A percentile compares a stretch with the other conserved stretches of the same genome.
Evolutionary conservation across 2,888 invertebrate species (phyloP).

Genomic region (Hyposoter dolosus): DNA sequence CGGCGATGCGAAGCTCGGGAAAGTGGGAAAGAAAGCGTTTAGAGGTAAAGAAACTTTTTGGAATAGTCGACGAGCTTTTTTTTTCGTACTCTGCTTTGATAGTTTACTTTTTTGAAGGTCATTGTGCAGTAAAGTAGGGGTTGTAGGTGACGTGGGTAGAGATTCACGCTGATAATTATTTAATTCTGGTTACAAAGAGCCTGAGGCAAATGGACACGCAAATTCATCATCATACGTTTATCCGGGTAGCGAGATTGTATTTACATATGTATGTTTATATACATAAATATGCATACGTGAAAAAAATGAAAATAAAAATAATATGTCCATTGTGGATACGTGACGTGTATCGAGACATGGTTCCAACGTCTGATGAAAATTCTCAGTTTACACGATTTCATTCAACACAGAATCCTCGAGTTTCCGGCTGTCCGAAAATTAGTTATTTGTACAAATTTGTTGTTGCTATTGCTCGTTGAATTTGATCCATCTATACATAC

Average conservation of each 20-base stretch:
- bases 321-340: constrained; percentile 20
- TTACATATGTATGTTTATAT: constrained; percentile 37
- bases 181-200: constrained; percentile 35
- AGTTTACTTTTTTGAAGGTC: constrained; percentile 51
- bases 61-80: constrained; percentile 50
- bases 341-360: constrained; percentile 43
- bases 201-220: constrained; percentile 10
- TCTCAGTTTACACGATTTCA: constrained; percentile 34
- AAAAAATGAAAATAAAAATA: constrained; percentile 44
- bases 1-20: constrained; percentile 18
- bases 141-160: constrained; percentile 48
- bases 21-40: not conserved
- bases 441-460: constrained; percentile 51
- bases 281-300: constrained; percentile 29
- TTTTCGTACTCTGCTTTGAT: constrained; percentile 64
- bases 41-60: constrained; percentile 35
- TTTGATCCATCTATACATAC: constrained; percentile 45
- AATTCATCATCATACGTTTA: constrained; percentile 20
- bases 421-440: constrained; percentile 15
- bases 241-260: constrained; percentile 10
- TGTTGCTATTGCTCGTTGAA: constrained; percentile 61
- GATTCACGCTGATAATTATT: constrained; percentile 54
- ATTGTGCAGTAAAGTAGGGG: constrained; percentile 46
- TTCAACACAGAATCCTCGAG: constrained; percentile 50
- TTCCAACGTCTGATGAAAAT: constrained; percentile 44